A percentile compares a stretch with the other conserved stretches of the same genome.
These are phyloP conservation scores for Hystrix brachyura DNA, from an alignment of 2,113 vertebrate species.

Conservation along the genomic window DNA sequence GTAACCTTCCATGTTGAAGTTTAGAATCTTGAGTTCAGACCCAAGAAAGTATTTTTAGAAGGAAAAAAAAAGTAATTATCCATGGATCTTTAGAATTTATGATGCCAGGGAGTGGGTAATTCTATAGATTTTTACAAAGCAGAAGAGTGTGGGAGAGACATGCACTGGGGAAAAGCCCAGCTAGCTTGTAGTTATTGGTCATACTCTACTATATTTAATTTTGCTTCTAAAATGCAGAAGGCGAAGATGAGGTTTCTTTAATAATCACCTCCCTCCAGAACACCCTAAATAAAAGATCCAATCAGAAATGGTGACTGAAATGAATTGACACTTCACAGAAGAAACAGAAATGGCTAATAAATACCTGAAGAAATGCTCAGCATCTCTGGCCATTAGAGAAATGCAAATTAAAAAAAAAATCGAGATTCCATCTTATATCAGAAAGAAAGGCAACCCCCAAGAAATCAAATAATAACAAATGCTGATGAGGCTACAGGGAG, in stretches of 20 bases:
- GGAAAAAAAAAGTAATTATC: neutral
- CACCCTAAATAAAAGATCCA: too few species aligned
- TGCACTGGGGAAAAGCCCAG: neutral
- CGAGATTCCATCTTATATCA: too few species aligned
- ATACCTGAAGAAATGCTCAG: too few species aligned
- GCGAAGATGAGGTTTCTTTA: neutral
- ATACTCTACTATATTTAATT: neutral
- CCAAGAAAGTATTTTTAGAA: neutral
- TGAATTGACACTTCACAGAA: too few species aligned
- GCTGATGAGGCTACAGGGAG: too few species aligned
- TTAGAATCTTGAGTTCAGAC: conserved; percentile 13
- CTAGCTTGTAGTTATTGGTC: neutral
- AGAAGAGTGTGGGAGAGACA: too few species aligned
- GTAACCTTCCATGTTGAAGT: neutral
- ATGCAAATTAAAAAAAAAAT: too few species aligned
- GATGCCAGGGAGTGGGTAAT: neutral
- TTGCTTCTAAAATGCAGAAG: neutral
- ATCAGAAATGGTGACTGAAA: too few species aligned
- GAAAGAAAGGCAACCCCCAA: too few species aligned
- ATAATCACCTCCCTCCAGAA: neutral
- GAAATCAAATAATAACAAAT: too few species aligned
- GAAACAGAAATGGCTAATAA: too few species aligned
- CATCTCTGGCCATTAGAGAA: too few species aligned
- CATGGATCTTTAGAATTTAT: neutral
- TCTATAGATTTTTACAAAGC: neutral